These are phyloP conservation scores for Torymus auratus DNA, from an alignment of 2,888 invertebrate species.

Conservation along the genomic window DNA sequence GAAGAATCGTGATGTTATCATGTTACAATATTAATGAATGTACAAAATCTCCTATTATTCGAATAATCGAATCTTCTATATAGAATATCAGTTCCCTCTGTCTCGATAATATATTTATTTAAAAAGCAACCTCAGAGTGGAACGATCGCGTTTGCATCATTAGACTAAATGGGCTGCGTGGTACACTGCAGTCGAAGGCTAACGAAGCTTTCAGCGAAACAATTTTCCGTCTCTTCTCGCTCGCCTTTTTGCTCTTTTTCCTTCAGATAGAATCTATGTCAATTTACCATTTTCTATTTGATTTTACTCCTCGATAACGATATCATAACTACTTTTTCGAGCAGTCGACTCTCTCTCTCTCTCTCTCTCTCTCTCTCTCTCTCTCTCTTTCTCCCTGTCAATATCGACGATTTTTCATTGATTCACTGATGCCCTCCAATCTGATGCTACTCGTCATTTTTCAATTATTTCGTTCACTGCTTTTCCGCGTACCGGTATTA, in stretches of 20 bases:
- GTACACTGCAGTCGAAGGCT: neutral
- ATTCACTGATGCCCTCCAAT: constrained; percentile 12
- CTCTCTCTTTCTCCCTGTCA: neutral
- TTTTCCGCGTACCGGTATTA: too few species aligned
- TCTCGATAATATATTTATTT: too few species aligned
- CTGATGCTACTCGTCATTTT: neutral
- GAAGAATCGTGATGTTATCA: too few species aligned
- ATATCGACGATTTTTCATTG: constrained; percentile 1
- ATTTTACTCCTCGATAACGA: constrained; percentile 27
- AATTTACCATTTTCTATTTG: constrained; percentile 22
- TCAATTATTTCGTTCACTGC: too few species aligned
- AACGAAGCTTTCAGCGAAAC: constrained; percentile 23
- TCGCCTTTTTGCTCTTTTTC: constrained; percentile 1
- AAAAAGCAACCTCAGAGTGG: neutral
- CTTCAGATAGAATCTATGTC: constrained; percentile 25
- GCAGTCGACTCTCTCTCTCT: neutral
- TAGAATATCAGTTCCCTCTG: too few species aligned
- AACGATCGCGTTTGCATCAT: neutral
- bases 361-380: too few species aligned
- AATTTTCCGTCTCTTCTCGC: constrained; percentile 23
- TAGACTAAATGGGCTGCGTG: neutral
- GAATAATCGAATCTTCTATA: too few species aligned
- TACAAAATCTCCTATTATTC: too few species aligned
- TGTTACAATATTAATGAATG: too few species aligned
- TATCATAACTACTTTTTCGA: constrained; percentile 3